phyloP scores from a whole-genome alignment of 2,797 vertebrate genomes.

The Hyperoplus lanceolatus region DNA sequence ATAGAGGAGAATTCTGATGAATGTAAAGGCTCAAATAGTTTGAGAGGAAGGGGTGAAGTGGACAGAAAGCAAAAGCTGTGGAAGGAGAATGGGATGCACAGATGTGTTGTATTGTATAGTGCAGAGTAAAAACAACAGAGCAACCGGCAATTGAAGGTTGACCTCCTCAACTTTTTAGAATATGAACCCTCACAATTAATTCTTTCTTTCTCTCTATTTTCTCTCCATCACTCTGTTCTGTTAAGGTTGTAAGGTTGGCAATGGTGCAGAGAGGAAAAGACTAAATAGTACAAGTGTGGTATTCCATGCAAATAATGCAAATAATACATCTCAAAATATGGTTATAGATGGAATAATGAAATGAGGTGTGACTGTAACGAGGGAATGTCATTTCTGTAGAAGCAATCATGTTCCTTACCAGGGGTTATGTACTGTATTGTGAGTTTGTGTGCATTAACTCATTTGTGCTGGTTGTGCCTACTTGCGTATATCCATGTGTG shows the following conservation, averaged over 20 bases:
- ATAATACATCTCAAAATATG: not conserved
- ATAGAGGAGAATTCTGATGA: conserved; percentile 8
- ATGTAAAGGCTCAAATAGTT: conserved; percentile 12
- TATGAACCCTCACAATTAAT: not conserved
- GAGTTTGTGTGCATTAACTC: conserved; percentile 33
- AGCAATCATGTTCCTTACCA: conserved; percentile 24
- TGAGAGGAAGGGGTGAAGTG: conserved; percentile 36
- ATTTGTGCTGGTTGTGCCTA: conserved; percentile 21
- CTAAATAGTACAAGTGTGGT: not conserved
- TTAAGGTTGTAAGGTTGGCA: conserved; percentile 6
- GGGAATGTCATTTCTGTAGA: conserved; percentile 23
- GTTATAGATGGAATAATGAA: conserved; percentile 13
- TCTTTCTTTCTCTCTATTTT: not conserved
- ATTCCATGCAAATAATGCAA: no score
- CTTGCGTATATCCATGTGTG: conserved; percentile 34
- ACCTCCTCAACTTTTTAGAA: not conserved
- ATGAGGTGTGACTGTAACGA: conserved; percentile 28
- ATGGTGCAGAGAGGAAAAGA: conserved; percentile 19
- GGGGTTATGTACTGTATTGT: conserved; percentile 5
- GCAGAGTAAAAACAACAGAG: conserved; percentile 6
- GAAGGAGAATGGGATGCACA: conserved; percentile 2
- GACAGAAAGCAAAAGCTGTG: conserved; percentile 18
- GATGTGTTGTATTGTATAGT: conserved; percentile 4
- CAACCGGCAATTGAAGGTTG: conserved; percentile 6
- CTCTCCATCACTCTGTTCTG: not conserved